Base-by-base conservation (phyloP, 2,797 vertebrate species). In the Enteromius viviparus region DNA sequence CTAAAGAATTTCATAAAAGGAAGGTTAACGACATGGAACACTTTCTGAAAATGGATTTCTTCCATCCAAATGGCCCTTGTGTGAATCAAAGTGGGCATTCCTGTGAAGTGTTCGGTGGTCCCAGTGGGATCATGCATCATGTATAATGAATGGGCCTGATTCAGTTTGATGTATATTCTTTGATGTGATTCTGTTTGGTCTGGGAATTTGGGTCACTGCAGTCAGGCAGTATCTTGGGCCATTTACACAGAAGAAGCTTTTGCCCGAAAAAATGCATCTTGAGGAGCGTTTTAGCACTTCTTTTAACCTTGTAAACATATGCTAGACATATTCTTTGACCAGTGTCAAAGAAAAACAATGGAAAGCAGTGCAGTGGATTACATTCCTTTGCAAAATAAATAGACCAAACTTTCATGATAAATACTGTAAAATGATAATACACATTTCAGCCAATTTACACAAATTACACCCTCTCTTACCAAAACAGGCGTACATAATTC, bases 401-500 rank as follows among this genome's bases (percentile, higher is more conserved):
- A 64, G 14, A 64, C 62, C 6, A 15, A 68, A 55, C 15, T n/a
- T 4, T 7, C 1, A 7, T 29, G 26, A 64, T 17, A 23, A 6
- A 40, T 26, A 65, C 37, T 23, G 1, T 3, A 81, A 34, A n/a
- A 64, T 58, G 5, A n/a, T 51, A 60, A 66, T 84, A 32, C 15
- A 42, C 76, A 42, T 74, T 12, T 40, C 15, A 10, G 45, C 76
- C 65, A 47, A 64, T 78, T 65, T 60, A 29, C 51, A 76, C 51
- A 68, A 68, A 74, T 49, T 34, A 40, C 64, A 69, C 32, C 42
- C 10, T 21, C 58, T 70, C n/a, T 51, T 19, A 81, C 53, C 71
- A 81, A 77, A 77, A 81, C 68, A 78, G 42, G 2, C 10, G 32
- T 82, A 32, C 74, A 85, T 85, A 82, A 85, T 85, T 82, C 66